Evolutionary conservation across 2,797 vertebrate species (phyloP).

Genomic region (Garrulus glandarius): DNA sequence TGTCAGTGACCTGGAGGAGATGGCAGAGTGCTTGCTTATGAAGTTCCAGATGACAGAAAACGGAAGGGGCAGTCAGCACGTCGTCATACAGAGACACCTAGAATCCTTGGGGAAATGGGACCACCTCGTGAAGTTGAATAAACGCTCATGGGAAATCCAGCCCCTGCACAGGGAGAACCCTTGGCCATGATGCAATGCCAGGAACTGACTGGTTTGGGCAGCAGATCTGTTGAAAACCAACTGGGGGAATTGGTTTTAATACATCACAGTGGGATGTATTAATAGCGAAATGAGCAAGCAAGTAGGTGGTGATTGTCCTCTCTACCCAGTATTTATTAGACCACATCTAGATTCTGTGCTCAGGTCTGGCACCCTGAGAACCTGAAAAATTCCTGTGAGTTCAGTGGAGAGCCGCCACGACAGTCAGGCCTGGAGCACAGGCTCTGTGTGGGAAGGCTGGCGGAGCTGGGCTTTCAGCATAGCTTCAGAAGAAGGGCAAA

Average conservation of each 20-base stretch:
- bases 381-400: neutral
- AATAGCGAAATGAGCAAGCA: neutral
- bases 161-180: neutral
- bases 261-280: neutral
- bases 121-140: neutral
- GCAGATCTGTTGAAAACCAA: neutral
- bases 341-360: neutral
- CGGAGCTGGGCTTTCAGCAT: rapidly evolving
- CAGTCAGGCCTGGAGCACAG: neutral
- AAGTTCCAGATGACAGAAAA: neutral
- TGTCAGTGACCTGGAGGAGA: neutral
- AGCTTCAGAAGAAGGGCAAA: neutral
- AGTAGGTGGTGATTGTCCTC: neutral
- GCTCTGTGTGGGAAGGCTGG: neutral
- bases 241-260: neutral
- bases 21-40: neutral
- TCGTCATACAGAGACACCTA: neutral
- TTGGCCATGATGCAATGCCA: neutral
- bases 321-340: neutral
- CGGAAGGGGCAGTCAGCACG: neutral
- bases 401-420: neutral
- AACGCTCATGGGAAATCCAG: neutral
- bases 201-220: neutral
- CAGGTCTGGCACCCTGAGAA: neutral
- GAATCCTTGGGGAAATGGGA: neutral